Percentiles rank a stretch among this genome's conserved stretches.
phyloP scores from a whole-genome alignment of 1,140 invertebrate species.

The Asbolus verrucosus region DNA sequence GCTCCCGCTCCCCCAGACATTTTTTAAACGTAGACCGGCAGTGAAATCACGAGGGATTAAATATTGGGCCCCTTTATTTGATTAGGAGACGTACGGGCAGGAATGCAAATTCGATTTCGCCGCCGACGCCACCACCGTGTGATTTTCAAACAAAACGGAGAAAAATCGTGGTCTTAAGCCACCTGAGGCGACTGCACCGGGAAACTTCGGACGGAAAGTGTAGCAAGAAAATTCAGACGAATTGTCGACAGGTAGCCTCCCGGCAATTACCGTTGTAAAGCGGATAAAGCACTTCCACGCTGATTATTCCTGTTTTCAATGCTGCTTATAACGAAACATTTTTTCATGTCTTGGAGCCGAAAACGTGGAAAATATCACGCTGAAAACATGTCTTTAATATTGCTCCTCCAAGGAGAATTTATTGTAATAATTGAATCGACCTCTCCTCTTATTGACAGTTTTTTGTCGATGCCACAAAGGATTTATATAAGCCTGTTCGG shows the following conservation, averaged over 20 bases:
- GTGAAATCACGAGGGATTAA: slow-evolving; percentile 20
- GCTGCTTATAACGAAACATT: slow-evolving; percentile 15
- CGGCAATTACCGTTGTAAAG: too few relatives aligned
- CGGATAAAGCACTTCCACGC: too few relatives aligned
- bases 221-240: too few relatives aligned
- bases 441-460: too few relatives aligned
- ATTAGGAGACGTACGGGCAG: slow-evolving; percentile 15
- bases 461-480: too few relatives aligned
- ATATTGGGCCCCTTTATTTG: slow-evolving; percentile 35
- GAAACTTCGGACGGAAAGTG: too few relatives aligned
- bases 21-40: slow-evolving; percentile 28
- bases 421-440: too few relatives aligned
- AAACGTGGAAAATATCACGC: too few relatives aligned
- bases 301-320: slow-evolving; percentile 22
- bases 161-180: background rate
- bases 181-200: background rate
- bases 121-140: slow-evolving; percentile 15
- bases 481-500: slow-evolving; percentile 2
- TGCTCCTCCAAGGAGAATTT: too few relatives aligned
- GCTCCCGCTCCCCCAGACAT: background rate
- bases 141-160: slow-evolving; percentile 29
- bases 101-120: slow-evolving; percentile 32
- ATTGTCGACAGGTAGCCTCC: slow-evolving; percentile 14
- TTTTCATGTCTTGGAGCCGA: too few relatives aligned
- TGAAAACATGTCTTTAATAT: background rate